Percentiles rank a stretch among this genome's conserved stretches.
Evolutionary conservation across 2,888 invertebrate species (phyloP).

Genomic region (Stenotaenia linearis): DNA sequence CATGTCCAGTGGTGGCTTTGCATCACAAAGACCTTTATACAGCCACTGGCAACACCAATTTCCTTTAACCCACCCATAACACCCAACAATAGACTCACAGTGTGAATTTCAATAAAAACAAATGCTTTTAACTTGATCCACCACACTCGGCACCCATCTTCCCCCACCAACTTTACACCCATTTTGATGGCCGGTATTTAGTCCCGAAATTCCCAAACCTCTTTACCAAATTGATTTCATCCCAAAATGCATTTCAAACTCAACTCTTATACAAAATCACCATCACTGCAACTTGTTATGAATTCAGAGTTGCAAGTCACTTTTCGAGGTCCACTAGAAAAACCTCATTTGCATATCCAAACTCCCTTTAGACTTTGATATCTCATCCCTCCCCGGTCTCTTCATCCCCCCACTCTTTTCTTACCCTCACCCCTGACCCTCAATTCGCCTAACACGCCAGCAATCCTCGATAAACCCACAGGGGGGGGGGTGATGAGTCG

Average conservation of each 20-base stretch:
- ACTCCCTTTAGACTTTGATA: neutral
- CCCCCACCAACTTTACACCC: neutral
- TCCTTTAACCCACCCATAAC: neutral
- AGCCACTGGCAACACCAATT: too few species aligned
- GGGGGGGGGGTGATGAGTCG: neutral
- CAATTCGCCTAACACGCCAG: neutral
- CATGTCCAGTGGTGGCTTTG: too few species aligned
- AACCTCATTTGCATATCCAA: neutral
- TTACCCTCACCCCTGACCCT: neutral
- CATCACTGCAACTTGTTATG: neutral
- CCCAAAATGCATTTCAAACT: neutral
- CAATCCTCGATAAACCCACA: constrained; percentile 3
- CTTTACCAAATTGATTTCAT: neutral
- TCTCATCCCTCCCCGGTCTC: neutral
- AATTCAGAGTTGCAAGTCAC: neutral
- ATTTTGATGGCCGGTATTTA: neutral
- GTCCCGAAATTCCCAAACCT: neutral
- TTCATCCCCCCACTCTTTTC: neutral
- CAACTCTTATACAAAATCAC: neutral
- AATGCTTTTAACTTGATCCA: neutral
- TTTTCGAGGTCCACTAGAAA: neutral
- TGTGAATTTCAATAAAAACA: neutral
- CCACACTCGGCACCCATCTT: neutral
- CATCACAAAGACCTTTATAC: too few species aligned
- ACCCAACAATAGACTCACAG: neutral